Conservation (phyloP, 2,797 vertebrate species). For the Myotis myotis region DNA sequence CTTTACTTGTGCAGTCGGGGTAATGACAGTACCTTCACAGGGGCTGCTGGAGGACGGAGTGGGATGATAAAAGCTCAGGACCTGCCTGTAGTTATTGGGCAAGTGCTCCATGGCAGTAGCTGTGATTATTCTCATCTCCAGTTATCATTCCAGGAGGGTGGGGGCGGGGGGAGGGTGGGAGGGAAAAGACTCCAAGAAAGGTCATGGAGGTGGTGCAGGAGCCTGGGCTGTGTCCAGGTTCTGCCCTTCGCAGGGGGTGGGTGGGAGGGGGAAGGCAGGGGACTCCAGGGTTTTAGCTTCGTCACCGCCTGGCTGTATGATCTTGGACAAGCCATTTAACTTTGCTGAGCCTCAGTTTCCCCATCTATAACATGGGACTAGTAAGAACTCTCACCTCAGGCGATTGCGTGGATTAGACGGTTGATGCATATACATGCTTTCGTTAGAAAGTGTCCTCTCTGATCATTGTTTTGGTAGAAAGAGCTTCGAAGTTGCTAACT, state of each 20-base stretch:
- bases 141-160: not conserved
- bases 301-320: not conserved
- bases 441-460: not conserved
- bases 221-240: not conserved
- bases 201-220: too few species aligned
- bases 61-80: not conserved
- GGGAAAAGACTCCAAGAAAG: not conserved
- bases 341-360: not conserved
- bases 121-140: not conserved
- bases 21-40: accelerated
- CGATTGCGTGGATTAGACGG: not conserved
- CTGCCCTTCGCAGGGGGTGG: not conserved
- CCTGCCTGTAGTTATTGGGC: not conserved
- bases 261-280: too few species aligned
- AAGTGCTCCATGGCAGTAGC: not conserved
- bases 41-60: not conserved
- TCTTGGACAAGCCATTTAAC: not conserved
- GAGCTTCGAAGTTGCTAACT: not conserved
- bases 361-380: not conserved
- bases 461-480: not conserved
- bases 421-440: not conserved
- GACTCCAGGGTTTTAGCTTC: not conserved
- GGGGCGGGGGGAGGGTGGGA: not conserved
- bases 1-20: not conserved
- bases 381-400: not conserved